Evolutionary conservation across 2,113 vertebrate genomes (phyloP), one percentile per base, ranked within the genome.

Genomic region (Notothenia rossii): DNA sequence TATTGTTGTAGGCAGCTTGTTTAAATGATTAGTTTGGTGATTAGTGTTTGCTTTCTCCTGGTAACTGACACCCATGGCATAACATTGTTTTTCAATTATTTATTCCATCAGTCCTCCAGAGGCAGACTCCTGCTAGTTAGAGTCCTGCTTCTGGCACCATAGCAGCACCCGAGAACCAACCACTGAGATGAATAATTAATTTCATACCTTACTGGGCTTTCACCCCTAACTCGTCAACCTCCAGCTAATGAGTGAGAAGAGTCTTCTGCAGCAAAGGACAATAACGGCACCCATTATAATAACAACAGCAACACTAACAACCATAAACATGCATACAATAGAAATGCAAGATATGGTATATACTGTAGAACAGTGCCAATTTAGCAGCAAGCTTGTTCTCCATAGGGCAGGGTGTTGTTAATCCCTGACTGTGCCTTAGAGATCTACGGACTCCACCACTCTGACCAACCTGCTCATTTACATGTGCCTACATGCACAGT

Each of bases 161-260:
- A 88, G 89, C 87, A 87, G 86, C 83, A 90, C 87, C 92, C 89
- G 88, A 90, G 93, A 88, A 85, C 88, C 89, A 91, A 92, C 93
- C 90, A 82, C 88, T 62, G 80, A 87, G 90, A 93, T 94, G 90
- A 95, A 95, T 94, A 94, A 95, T 95, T 91, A 91, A 95, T 92
- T 92, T 72, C 77, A 60, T 89, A 94, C 94, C 93, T 93, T 94
- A 91, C 82, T 77, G 76, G 84, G 85, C 82, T 89, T 74, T 90
- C 80, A 87, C 83, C 84, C 88, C 74, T 85, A 85, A 93, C 89
- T 91, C 82, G 79, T 73, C 83, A 92, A 92, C 92, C 88, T 93
- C 90, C 85, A 66, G 74, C 91, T 95, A 94, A 94, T 95, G 94
- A 94, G 92, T 92, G 90, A 94, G 85, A 92, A 80, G 88, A 88